Percentiles rank a stretch among this genome's conserved stretches.
Conservation (phyloP, 2,113 vertebrate species). For the Hypanus sabinus region DNA sequence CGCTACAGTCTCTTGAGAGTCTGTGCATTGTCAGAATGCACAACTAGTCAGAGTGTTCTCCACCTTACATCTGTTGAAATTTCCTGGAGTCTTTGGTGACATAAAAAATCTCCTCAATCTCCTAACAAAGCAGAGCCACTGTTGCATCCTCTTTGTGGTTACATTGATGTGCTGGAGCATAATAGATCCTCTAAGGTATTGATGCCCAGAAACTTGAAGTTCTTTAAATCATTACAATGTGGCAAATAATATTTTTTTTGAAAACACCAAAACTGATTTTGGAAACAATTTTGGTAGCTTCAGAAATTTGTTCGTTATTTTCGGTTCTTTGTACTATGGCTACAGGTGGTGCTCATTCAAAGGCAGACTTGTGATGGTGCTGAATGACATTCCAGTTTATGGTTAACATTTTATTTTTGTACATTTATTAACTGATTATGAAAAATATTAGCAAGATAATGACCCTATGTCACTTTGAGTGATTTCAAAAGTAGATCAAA, state of each 20-base stretch:
- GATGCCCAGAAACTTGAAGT: too few species aligned
- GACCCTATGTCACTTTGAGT: neutral
- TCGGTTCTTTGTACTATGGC: neutral
- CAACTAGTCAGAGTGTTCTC: too few species aligned
- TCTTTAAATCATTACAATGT: neutral
- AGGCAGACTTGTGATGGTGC: neutral
- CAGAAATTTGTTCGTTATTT: neutral
- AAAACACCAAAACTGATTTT: neutral
- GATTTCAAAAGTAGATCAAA: neutral
- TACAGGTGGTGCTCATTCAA: neutral
- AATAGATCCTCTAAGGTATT: too few species aligned
- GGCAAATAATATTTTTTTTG: neutral
- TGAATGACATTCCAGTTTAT: neutral
- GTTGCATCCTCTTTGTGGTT: too few species aligned
- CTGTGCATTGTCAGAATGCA: too few species aligned
- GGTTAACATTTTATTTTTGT: neutral
- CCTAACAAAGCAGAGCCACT: too few species aligned
- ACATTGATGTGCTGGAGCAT: too few species aligned
- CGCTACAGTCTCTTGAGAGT: too few species aligned
- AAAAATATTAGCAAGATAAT: neutral
- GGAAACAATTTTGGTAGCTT: neutral
- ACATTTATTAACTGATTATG: neutral
- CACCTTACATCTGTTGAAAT: too few species aligned
- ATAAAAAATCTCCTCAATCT: too few species aligned
- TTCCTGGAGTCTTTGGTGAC: too few species aligned